phyloP scores from a whole-genome alignment of 2,888 invertebrate species.

The Leptodirus hochenwartii region DNA sequence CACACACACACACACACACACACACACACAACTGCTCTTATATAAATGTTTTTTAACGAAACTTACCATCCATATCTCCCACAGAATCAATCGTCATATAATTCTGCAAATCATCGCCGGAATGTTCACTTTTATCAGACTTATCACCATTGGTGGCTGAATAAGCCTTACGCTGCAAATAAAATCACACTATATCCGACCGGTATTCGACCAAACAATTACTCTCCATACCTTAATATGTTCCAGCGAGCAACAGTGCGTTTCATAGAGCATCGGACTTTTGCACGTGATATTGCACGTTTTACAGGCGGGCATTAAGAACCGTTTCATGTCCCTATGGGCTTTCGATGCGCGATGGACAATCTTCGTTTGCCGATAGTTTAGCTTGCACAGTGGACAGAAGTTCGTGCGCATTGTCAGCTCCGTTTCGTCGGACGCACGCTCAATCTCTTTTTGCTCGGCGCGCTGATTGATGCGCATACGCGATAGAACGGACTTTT shows the following conservation, averaged over 20 bases:
- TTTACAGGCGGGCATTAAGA: slow-evolving; percentile 66
- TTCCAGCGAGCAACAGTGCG: slow-evolving; percentile 63
- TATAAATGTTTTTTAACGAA: neutral
- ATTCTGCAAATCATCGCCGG: slow-evolving; percentile 59
- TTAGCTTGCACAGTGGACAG: slow-evolving; percentile 27
- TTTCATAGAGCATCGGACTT: slow-evolving; percentile 72
- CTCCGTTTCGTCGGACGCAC: slow-evolving; percentile 45
- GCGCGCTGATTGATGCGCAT: slow-evolving; percentile 67
- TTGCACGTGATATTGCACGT: slow-evolving; percentile 61
- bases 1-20: neutral
- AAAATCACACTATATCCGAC: slow-evolving; percentile 9
- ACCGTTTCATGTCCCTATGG: slow-evolving; percentile 70
- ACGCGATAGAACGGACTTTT: slow-evolving; percentile 52
- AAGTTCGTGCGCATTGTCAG: slow-evolving; percentile 25
- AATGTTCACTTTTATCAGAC: slow-evolving; percentile 34
- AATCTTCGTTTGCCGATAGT: slow-evolving; percentile 35
- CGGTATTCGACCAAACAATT: neutral
- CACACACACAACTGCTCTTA: neutral
- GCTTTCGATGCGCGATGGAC: slow-evolving; percentile 64
- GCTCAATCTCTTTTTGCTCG: slow-evolving; percentile 62
- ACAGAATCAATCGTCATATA: slow-evolving; percentile 81
- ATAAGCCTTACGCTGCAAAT: slow-evolving; percentile 34
- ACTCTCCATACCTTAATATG: slow-evolving; percentile 47
- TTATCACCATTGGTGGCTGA: slow-evolving; percentile 21
- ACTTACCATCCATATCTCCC: slow-evolving; percentile 61